A percentile compares a stretch with the other conserved stretches of the same genome.
phyloP scores from a whole-genome alignment of 2,888 invertebrate species.

The Augiades crinisus region DNA sequence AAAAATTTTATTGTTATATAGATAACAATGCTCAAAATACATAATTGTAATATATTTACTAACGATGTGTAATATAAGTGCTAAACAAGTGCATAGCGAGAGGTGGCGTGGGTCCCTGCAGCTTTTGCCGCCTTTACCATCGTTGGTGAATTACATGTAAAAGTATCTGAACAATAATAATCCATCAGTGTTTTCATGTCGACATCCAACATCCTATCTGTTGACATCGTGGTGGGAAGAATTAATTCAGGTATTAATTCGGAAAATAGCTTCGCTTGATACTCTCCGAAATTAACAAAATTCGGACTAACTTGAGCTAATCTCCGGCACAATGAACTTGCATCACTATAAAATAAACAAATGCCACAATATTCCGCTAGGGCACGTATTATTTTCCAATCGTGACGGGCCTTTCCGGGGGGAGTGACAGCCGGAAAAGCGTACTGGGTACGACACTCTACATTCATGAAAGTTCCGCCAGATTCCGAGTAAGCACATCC shows the following conservation, averaged over 20 bases:
- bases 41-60: too few relatives aligned
- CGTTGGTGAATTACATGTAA: constrained; percentile 60
- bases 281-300: constrained; percentile 47
- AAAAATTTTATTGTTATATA: not conserved
- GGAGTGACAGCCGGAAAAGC: constrained; percentile 93
- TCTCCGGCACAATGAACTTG: constrained; percentile 45
- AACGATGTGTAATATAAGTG: not conserved
- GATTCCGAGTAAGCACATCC: constrained; percentile 99
- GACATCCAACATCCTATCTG: constrained; percentile 42
- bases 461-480: constrained; percentile 96
- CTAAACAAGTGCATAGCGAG: constrained; percentile 42
- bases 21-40: too few relatives aligned
- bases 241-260: constrained; percentile 41
- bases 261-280: constrained; percentile 50
- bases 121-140: constrained; percentile 62
- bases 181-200: constrained; percentile 53
- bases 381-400: constrained; percentile 96
- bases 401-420: constrained; percentile 95
- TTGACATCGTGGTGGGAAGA: not conserved
- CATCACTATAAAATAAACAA: constrained; percentile 51
- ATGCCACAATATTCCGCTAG: constrained; percentile 58
- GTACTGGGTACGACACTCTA: constrained; percentile 96
- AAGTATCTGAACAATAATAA: constrained; percentile 67
- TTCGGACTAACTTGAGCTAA: constrained; percentile 64
- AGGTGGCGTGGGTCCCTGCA: constrained; percentile 39